phyloP scores from a whole-genome alignment of 1,140 invertebrate genomes.

The Pogonus chalceus region DNA sequence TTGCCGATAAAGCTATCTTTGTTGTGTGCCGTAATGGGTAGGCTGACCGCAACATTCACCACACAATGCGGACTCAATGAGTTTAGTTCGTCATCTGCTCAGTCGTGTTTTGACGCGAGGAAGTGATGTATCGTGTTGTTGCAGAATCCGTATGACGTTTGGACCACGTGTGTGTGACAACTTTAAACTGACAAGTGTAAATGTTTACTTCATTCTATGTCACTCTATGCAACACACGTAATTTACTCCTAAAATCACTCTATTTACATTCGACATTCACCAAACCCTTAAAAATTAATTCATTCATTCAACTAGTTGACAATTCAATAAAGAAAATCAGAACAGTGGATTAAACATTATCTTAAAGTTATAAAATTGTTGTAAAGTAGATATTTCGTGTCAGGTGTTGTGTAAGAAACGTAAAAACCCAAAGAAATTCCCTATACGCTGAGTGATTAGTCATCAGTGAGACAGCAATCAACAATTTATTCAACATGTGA shows the following conservation, averaged over 20 bases:
- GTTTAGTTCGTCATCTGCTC: conserved; percentile 4
- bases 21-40: neutral
- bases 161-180: no score
- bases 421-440: conserved; percentile 3
- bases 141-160: neutral
- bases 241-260: no score
- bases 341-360: no score
- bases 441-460: conserved; percentile 4
- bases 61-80: conserved; percentile 6
- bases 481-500: conserved; percentile 5
- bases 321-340: no score
- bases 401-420: conserved; percentile 3
- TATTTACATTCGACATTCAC: no score
- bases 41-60: conserved; percentile 6
- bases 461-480: neutral
- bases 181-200: no score
- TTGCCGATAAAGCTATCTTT: neutral
- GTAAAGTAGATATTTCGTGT: no score
- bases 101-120: neutral
- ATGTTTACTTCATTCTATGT: no score
- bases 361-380: no score
- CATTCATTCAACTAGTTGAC: no score
- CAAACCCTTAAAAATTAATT: no score
- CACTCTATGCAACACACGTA: no score
- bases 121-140: neutral